Evolutionary conservation across 2,113 vertebrate genomes (phyloP).

Genomic region (Percina caprodes): DNA sequence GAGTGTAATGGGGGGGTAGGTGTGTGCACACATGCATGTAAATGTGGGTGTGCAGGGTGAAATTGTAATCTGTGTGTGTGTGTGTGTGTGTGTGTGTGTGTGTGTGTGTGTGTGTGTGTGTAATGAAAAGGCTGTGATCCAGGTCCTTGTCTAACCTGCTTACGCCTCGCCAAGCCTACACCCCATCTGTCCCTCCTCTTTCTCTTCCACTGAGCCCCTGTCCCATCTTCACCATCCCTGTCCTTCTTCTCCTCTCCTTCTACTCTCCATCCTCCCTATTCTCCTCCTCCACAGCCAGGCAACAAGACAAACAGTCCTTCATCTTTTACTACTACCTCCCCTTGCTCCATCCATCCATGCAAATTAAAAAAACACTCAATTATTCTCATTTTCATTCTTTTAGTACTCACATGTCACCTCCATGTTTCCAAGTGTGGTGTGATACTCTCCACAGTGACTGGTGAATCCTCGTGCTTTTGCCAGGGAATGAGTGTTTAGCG

Average conservation of each 20-base stretch:
- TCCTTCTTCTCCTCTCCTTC: constrained; percentile 29
- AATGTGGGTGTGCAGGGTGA: constrained; percentile 34
- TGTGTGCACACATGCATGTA: neutral
- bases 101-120: constrained; percentile 38
- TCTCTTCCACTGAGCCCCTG: constrained; percentile 31
- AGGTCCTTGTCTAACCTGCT: constrained; percentile 76
- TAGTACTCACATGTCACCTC: constrained; percentile 85
- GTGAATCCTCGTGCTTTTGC: constrained; percentile 54
- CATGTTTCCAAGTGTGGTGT: constrained; percentile 74
- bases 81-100: constrained; percentile 38
- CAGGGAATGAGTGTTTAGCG: constrained; percentile 45
- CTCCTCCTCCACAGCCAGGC: constrained; percentile 65
- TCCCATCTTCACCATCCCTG: constrained; percentile 74
- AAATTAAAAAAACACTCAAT: constrained; percentile 30
- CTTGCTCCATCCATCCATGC: constrained; percentile 41
- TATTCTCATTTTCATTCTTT: constrained; percentile 6
- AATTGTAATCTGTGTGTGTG: constrained; percentile 54
- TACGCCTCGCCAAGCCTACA: constrained; percentile 69
- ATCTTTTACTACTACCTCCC: constrained; percentile 49
- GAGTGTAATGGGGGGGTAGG: constrained; percentile 34
- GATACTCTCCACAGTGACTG: constrained; percentile 75
- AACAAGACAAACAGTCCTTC: constrained; percentile 69
- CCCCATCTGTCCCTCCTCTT: constrained; percentile 66
- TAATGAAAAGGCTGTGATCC: constrained; percentile 68
- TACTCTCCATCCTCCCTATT: constrained; percentile 22